Base-by-base conservation (phyloP, 1,140 invertebrate genomes). In the Polypedilum vanderplanki region DNA sequence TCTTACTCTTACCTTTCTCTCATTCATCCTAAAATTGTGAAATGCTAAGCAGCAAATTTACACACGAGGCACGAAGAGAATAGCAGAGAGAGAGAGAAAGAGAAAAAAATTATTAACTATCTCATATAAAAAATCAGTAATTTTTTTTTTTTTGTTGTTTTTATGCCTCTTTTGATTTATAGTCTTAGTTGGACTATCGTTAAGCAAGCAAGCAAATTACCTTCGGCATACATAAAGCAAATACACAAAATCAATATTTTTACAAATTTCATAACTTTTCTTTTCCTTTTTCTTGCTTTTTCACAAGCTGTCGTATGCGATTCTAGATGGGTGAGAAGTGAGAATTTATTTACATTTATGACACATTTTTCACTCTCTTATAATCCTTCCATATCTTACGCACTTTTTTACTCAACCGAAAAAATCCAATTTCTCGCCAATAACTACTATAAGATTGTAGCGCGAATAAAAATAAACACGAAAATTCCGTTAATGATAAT, bases 231-330 rank as follows among this genome's bases (percentile, higher is more conserved):
- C 18, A 70, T n/a, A 57, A 57, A 70, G 65, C 65, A 70, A 22
- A 22, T 70, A 22, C 17, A 70, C 65, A 70, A 70, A 70, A 70
- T 70, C 65, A 70, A 70, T 70, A 70, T 20, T 70, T 70, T 70
- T 22, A 70, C 20, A 70, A 70, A 70, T 70, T 22, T 70, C 65
- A 70, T 70, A 57, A 57, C 46, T 57, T 57, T 57, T 33, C 24
- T 33, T 33, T 57, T 57, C 46, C 46, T 57, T 57, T 15, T 12
- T n/a, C 46, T 57, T 57, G 12, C 46, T 12, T 33, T n/a, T 57
- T 57, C 46, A 57, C 46, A 12, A n/a, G 12, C 46, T 57, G n/a
- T 57, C 46, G 24, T 33, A 33, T 33, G 24, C 24, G 24, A 33
- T 33, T 5, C 24, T 33, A 33, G 24, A 33, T 1, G 5, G 24